Evolutionary conservation across 2,888 invertebrate species (phyloP).

Genomic region (Nysson spinosus): DNA sequence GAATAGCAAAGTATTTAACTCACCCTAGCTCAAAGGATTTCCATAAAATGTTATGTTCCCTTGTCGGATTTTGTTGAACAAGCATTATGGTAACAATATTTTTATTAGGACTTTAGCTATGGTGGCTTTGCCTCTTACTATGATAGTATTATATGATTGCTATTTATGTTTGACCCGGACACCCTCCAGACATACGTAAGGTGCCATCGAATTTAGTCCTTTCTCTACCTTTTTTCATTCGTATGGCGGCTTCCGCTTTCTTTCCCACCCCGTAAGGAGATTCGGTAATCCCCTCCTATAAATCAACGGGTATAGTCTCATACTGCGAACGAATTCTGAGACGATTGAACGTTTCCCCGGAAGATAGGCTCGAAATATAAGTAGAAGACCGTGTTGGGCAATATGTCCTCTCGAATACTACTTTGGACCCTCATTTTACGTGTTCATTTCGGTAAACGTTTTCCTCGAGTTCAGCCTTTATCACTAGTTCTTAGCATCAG

Average conservation of each 20-base stretch:
- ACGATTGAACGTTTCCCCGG: conserved; percentile 50
- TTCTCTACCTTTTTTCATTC: conserved; percentile 26
- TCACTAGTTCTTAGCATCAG: not conserved
- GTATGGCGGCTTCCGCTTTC: conserved; percentile 21
- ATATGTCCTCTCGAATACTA: conserved; percentile 12
- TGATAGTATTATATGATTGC: conserved; percentile 54
- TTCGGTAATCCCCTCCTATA: conserved; percentile 55
- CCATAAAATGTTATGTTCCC: too few species aligned
- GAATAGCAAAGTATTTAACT: too few species aligned
- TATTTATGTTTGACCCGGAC: conserved; percentile 52
- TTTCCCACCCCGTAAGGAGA: conserved; percentile 24
- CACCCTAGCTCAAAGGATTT: too few species aligned
- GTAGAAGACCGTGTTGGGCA: conserved; percentile 7
- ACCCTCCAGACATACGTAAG: conserved; percentile 31
- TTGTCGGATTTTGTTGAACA: too few species aligned
- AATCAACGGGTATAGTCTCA: conserved; percentile 62
- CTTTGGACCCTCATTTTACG: not conserved
- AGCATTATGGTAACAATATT: conserved; percentile 28
- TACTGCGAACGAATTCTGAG: conserved; percentile 50
- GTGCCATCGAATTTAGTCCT: not conserved
- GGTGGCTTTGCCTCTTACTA: conserved; percentile 26
- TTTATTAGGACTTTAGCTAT: conserved; percentile 48
- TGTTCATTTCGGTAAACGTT: not conserved
- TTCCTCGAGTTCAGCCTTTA: not conserved
- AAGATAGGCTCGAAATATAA: conserved; percentile 11